Evolutionary conservation across 2,888 invertebrate genomes (phyloP).

Genomic region (Carcina quercana): DNA sequence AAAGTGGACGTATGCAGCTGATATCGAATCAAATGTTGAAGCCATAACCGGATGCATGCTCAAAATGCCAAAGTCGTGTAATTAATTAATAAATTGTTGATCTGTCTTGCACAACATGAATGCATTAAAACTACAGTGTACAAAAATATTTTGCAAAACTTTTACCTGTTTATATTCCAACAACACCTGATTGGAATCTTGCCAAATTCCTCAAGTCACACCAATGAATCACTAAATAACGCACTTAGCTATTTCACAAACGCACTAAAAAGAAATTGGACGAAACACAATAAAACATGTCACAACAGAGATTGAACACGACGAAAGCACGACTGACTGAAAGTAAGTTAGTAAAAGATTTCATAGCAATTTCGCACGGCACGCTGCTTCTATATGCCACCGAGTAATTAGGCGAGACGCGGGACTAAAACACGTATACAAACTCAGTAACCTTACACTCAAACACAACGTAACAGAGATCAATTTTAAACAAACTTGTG

Average conservation of each 20-base stretch:
- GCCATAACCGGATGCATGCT: no score
- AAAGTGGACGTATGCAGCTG: no score
- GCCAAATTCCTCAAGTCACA: conserved; percentile 1
- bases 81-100: no score
- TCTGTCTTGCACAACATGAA: no score
- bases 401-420: conserved; percentile 46
- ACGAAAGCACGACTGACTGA: conserved; percentile 27
- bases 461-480: conserved; percentile 20
- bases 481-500: conserved; percentile 20
- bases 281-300: conserved; percentile 1
- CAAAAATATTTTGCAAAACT: no score
- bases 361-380: conserved; percentile 61
- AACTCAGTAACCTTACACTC: conserved; percentile 16
- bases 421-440: conserved; percentile 23
- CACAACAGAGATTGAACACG: conserved; percentile 5
- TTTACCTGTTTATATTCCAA: neutral
- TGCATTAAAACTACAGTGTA: no score
- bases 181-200: neutral
- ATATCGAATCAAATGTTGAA: no score
- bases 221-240: conserved; percentile 1
- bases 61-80: no score
- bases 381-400: conserved; percentile 54
- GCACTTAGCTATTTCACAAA: no score
- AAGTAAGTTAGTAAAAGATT: conserved; percentile 42
- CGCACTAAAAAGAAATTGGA: no score